These are phyloP conservation scores for Ovis canadensis DNA, from an alignment of 2,113 vertebrate genomes.

Conservation along the genomic window DNA sequence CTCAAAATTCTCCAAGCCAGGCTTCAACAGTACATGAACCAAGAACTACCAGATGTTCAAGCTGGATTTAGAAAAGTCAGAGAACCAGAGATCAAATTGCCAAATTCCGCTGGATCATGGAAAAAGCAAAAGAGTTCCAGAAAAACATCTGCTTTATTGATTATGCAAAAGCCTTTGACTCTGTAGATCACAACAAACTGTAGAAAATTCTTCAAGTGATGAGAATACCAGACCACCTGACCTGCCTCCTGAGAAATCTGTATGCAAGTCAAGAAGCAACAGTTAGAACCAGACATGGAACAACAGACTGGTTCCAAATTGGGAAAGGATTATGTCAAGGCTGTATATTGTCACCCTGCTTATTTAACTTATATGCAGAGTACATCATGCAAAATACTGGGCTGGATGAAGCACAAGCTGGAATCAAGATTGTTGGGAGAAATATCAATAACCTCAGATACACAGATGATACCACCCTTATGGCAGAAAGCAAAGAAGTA, in stretches of 20 bases:
- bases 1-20: not conserved
- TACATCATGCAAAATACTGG: not conserved
- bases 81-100: not conserved
- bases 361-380: not conserved
- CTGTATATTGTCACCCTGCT: not conserved
- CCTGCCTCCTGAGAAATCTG: not conserved
- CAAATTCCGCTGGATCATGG: fast-evolving
- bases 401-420: not conserved
- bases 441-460: not conserved
- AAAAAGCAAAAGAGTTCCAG: not conserved
- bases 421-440: not conserved
- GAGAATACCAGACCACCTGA: not conserved
- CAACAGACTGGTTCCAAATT: not conserved
- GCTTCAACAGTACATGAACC: not conserved
- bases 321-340: not conserved
- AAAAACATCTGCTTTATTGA: not conserved
- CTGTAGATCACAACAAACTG: not conserved
- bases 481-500: not conserved
- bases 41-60: not conserved
- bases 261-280: not conserved
- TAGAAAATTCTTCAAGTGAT: not conserved
- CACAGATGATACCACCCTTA: not conserved
- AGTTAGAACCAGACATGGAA: not conserved
- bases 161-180: not conserved
- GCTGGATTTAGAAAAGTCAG: not conserved